Base-by-base conservation (phyloP, 2,888 invertebrate species). In the Xestoiulus laeticollis region DNA sequence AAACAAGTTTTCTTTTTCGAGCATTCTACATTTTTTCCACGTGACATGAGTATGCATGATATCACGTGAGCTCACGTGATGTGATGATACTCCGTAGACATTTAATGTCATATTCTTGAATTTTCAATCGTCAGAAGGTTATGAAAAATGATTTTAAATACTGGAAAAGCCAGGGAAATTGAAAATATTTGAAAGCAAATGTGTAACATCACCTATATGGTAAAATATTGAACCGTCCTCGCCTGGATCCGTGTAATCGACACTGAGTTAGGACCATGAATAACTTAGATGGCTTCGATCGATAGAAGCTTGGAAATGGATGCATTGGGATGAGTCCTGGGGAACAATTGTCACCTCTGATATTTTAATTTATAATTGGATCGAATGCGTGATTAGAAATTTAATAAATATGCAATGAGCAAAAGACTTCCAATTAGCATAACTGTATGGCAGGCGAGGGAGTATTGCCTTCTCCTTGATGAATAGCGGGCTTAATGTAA, bases 361-460 rank as follows among this genome's bases (percentile, higher is more conserved):
- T 86, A 86, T 86, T 86, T 86, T 86, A 86, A 86, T 86, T 86
- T 86, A 44, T 86, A 86, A 86, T 86, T 86, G 86, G 32, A 86
- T 38, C 30, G 48, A 86, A 86, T 86, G 86, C 86, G 86, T 86
- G 86, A 86, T 86, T 86, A 86, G 86, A 86, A 86, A 86, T 86
- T 86, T 86, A 86, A 86, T 86, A 86, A 86, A 86, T 86, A 86
- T 86, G 86, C 86, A 86, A 86, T 53, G 86, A 86, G 86, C 86
- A 48, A 86, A 48, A 86, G 86, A 48, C 22, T 16, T n/a, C 26
- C 43, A 44, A 86, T 86, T 86, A 48, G 48, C 86, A 86, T 86
- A 86, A 86, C 86, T 44, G 43, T 86, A 48, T 84, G 84, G 84
- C 14, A 43, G 84, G 84, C 43, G 6, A 38, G 84, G 43, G 43